phyloP scores from a whole-genome alignment of 1,140 invertebrate species.

The Drosophila tsacasi region DNA sequence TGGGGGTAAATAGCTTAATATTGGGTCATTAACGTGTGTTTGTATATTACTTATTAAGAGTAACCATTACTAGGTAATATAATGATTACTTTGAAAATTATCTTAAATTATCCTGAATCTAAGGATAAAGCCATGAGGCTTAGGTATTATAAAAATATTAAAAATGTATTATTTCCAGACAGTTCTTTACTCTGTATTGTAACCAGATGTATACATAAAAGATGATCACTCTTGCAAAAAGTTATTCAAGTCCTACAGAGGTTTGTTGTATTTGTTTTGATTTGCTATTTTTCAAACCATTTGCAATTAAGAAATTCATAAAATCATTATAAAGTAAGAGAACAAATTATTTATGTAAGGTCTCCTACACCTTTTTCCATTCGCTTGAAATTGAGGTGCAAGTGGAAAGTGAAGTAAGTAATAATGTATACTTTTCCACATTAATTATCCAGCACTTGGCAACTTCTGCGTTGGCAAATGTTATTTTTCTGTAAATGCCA shows the following conservation, averaged over 20 bases:
- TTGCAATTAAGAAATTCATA: neutral
- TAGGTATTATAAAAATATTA: neutral
- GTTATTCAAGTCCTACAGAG: neutral
- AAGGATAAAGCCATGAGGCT: neutral
- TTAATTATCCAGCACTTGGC: constrained; percentile 55
- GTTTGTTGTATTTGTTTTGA: neutral
- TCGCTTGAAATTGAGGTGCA: neutral
- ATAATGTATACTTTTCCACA: constrained; percentile 15
- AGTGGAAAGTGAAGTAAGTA: constrained; percentile 1
- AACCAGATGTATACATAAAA: neutral
- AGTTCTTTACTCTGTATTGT: neutral
- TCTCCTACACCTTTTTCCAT: neutral
- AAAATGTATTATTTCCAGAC: neutral
- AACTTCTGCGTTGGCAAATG: constrained; percentile 33
- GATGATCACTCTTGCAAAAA: neutral
- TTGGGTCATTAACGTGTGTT: constrained; percentile 6
- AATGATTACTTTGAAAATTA: neutral
- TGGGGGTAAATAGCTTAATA: constrained; percentile 8
- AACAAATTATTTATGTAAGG: neutral
- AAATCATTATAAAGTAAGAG: neutral
- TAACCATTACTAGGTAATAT: neutral
- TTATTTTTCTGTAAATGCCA: constrained; percentile 44
- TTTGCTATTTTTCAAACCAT: neutral
- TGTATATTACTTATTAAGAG: neutral
- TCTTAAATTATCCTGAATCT: accelerated